Base-by-base conservation (phyloP, 1,140 invertebrate genomes). In the Physella acuta region DNA sequence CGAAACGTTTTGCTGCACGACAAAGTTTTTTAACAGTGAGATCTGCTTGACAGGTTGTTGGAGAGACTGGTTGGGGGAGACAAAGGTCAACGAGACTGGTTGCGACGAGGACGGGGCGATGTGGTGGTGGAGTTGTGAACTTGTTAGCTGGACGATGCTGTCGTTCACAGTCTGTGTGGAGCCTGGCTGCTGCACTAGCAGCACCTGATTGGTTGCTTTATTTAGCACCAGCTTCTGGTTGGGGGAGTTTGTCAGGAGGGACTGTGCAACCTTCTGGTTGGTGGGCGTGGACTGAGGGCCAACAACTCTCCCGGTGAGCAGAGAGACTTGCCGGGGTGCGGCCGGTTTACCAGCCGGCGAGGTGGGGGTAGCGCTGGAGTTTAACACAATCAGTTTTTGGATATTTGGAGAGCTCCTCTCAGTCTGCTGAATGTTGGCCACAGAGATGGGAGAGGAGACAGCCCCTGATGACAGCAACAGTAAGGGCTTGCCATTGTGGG, bases 221-320 rank as follows among this genome's bases (percentile, higher is more conserved):
- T 44, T 44, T 11, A 44, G 39, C 8, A 44, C 39, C 8, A 44
- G 20, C 8, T 8, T 44, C 39, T 44, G 39, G 20, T 44, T 44
- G 39, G 39, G 20, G 8, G 39, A 44, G n/a, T n/a, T n/a, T n/a
- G n/a, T n/a, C n/a, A n/a, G n/a, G n/a, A n/a, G n/a, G n/a, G n/a
- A n/a, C n/a, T n/a, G n/a, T n/a, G n/a, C n/a, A n/a, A n/a, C n/a
- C n/a, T n/a, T n/a, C n/a, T n/a, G n/a, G n/a, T n/a, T 1, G 3
- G 37, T 24, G 2, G 60, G 28, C 3, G 60, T 17, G 30, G 60
- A 28, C n/a, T 24, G 60, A n/a, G 36, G 36, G 16, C 30, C 24
- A 17, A 62, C 31, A 17, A 62, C 60, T 17, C 20, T 37, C 1
- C 60, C 60, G 31, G 60, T 62, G 3, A 62, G 30, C n/a, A 62